Base-by-base conservation (phyloP, 2,113 vertebrate genomes). In the Vidua macroura region DNA sequence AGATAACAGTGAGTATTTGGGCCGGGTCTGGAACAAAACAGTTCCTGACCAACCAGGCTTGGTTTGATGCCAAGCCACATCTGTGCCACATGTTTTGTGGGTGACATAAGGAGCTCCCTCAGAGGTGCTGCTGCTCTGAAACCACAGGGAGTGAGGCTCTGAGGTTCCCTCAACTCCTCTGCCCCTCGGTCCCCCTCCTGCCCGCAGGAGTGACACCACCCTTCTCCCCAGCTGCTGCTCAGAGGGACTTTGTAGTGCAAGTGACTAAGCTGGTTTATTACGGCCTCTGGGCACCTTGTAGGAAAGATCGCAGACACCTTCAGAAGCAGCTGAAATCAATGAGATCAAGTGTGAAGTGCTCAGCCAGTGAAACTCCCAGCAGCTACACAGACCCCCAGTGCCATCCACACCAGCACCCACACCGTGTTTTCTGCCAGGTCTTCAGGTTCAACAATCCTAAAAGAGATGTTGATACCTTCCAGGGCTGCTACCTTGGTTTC, bases 181-280 rank as follows among this genome's bases (percentile, higher is more conserved):
- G 51, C 12, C 33, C 52, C 49, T 56, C 0, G 0, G n/a, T 56
- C 14, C 41, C 70, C 15, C 43, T 88, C 64, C 77, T 2, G 9
- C 23, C 68, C 28, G 66, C 60, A 41, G 44, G 15, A 46, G 33
- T 60, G 84, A 56, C 56, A 68, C 37, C 68, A 41, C 27, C 37
- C 58, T 79, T 59, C 72, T 86, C 70, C 63, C 35, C 1, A 0
- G 14, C 41, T 85, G 69, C 72, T 88, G 58, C 41, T 64, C 49
- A 53, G 80, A 12, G 17, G 81, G 69, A 53, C 91, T 97, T 96
- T 95, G 92, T 95, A 95, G 74, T 96, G 84, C 81, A 73, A 91
- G 70, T 64, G 63, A 62, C 93, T 58, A 9, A 9, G 9, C 43
- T 39, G 12, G 53, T 92, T 96, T 97, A 81, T 95, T 56, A 62